Evolutionary conservation across 2,888 invertebrate species (phyloP), one percentile per base, ranked within the genome.

Genomic region (Dichetophora obliterata): DNA sequence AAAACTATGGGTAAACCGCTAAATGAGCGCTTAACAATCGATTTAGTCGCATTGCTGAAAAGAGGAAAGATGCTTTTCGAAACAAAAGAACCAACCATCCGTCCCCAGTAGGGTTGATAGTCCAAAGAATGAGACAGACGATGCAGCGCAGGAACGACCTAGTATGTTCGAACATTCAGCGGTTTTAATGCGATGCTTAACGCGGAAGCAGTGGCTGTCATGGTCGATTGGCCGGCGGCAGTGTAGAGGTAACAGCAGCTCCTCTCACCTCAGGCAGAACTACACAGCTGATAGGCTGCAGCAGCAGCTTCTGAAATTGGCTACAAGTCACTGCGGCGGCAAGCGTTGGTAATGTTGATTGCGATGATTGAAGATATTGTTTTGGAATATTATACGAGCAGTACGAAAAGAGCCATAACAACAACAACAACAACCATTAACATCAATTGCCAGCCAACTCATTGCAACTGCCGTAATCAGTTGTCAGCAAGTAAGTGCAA

Each of bases 281-380:
- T n/a, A n/a, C 57, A 24, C 22, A 24, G 22, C 57, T 19, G 57
- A 59, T 59, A n/a, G 3, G 63, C 63, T 5, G 16, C 16, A 63
- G 16, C 63, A 16, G 34, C 63, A 63, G 63, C 63, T 27, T 6
- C 63, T 16, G 63, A 27, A 31, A 63, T 34, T n/a, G 16, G 63
- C 63, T 34, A 22, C n/a, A 63, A 31, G 6, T 14, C 34, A 34
- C 63, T 54, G 43, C 54, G n/a, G 34, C 27, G 63, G 63, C 63
- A 31, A 27, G 63, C 63, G 63, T 27, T 31, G n/a, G n/a, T 27
- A 31, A 63, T 31, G 63, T 31, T 63, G 63, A 63, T 63, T 63
- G 63, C 31, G 63, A 63, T 63, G 63, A 63, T 63, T 63, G 27
- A 27, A 54, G 54, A 31, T 63, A 63, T 63, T 63, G 63, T 63